These are phyloP conservation scores for Malthinus flaveolus DNA, from an alignment of 2,888 invertebrate genomes.

Conservation along the genomic window DNA sequence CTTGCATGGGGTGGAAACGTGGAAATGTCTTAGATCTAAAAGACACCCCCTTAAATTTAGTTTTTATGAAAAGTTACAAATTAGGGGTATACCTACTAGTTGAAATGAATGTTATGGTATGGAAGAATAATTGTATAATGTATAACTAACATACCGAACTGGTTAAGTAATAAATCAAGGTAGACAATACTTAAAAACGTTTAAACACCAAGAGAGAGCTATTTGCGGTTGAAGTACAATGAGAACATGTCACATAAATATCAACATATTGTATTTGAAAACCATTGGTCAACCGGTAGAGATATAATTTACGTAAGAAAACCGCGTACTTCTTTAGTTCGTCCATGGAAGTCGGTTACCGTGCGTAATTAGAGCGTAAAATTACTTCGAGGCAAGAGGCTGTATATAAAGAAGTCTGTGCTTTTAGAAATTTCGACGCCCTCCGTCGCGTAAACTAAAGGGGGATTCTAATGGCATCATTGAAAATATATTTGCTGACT, in stretches of 20 bases:
- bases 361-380: constrained; percentile 29
- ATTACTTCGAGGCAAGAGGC: constrained; percentile 21
- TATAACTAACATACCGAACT: constrained; percentile 6
- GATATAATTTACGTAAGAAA: constrained; percentile 26
- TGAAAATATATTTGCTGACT: constrained; percentile 15
- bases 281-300: constrained; percentile 37
- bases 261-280: constrained; percentile 36
- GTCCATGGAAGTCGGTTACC: constrained; percentile 27
- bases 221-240: constrained; percentile 41
- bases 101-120: no score
- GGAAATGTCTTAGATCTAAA: no score
- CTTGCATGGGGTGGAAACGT: no score
- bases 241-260: constrained; percentile 43
- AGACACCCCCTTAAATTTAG: no score
- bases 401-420: neutral
- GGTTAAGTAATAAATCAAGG: constrained; percentile 36
- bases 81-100: no score
- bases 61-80: no score
- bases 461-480: constrained; percentile 16
- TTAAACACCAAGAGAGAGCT: constrained; percentile 33
- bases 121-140: no score
- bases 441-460: constrained; percentile 1
- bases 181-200: constrained; percentile 35
- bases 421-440: constrained; percentile 7
- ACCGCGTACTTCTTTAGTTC: constrained; percentile 24